Base-by-base conservation (phyloP, 2,797 vertebrate genomes). In the Ptychobarbus kaznakovi region DNA sequence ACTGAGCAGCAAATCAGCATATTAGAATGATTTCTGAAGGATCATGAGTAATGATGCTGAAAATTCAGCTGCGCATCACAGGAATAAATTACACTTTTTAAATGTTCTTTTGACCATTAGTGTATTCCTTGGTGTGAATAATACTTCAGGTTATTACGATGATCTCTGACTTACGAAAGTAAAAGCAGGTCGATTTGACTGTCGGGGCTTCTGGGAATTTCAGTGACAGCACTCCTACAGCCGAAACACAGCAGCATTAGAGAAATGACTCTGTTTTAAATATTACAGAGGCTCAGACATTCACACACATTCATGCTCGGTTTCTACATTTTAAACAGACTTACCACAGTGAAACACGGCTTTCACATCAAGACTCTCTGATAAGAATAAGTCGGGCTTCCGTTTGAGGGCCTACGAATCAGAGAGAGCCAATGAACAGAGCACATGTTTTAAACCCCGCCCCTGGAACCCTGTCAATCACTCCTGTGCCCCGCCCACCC, bases 131-230 rank as follows among this genome's bases (percentile, higher is more conserved):
- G 49, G 51, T 28, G 15, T 20, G 61, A 66, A 80, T 13, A 15
- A 25, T 44, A 58, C 56, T 44, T 79, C n/a, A 44, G 58, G 18
- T n/a, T 65, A n/a, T 51, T 9, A 51, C 6, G 6, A 66, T 18
- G 65, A 58, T 10, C 1, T 80, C 5, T 83, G 88, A 96, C 98
- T 99, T 93, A 99, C 98, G n/a, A 96, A 99, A 99, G 92, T 97
- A 99, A 87, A 96, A 94, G 92, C 98, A 99, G 56, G 97, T 97
- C 72, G 98, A 96, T 95, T 98, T 99, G 90, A 99, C 97, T 1
- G 98, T 99, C n/a, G 97, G 98, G 82, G 96, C 95, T 92, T 99
- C 98, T 0, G 98, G 98, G 90, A 99, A 99, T 94, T 99, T 99
- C 88, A 99, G 96, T 0, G 98, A 99, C 92, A 99, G 94, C 90